Evolutionary conservation across 2,797 vertebrate genomes (phyloP).

Genomic region (Pseudocheirus occidentalis): DNA sequence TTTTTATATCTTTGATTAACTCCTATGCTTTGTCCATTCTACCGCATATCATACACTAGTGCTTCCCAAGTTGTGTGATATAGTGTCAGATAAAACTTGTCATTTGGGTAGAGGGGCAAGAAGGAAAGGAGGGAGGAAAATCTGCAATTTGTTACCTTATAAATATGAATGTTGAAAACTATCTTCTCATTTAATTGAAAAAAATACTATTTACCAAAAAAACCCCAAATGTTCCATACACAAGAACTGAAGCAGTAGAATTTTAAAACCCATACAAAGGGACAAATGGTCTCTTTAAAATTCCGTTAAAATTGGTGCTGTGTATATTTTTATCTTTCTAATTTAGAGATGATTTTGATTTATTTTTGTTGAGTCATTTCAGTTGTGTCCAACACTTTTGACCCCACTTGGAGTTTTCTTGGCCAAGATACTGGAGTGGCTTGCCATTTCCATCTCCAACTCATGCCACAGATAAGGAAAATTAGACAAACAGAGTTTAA

Average conservation of each 20-base stretch:
- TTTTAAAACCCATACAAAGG: not conserved
- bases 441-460: not conserved
- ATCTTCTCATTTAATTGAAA: not conserved
- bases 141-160: not conserved
- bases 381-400: not conserved
- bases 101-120: not conserved
- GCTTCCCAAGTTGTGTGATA: not conserved
- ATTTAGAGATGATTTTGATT: not conserved
- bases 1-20: not conserved
- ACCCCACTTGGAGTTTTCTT: not conserved
- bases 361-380: not conserved
- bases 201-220: too few relatives aligned
- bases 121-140: not conserved
- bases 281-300: too few relatives aligned
- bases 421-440: not conserved
- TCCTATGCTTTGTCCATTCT: not conserved
- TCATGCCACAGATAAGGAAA: not conserved
- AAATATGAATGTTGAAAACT: not conserved
- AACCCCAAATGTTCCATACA: not conserved
- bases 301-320: not conserved
- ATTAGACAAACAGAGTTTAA: not conserved
- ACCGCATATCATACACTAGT: not conserved
- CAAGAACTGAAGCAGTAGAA: not conserved
- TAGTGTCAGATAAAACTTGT: not conserved
- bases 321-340: not conserved